Evolutionary conservation across 2,797 vertebrate genomes (phyloP).

Genomic region (Macropodus opercularis): DNA sequence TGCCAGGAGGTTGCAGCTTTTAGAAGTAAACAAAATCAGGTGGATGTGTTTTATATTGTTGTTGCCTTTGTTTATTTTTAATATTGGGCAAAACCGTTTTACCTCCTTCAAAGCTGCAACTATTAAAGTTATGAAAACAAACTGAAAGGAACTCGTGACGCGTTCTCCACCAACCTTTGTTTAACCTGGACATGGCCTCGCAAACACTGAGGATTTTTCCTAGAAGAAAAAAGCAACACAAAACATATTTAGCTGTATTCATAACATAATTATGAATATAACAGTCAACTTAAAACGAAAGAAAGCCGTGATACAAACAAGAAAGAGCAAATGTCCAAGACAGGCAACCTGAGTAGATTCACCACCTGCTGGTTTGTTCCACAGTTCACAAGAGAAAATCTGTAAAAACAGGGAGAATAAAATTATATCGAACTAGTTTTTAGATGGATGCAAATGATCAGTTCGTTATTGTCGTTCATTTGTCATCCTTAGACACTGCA

Average conservation of each 20-base stretch:
- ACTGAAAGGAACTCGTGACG: too few species aligned
- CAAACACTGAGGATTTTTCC: background rate
- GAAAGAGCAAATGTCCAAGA: slow-evolving; percentile 1
- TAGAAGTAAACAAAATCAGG: slow-evolving; percentile 18
- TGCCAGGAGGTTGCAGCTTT: background rate
- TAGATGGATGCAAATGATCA: background rate
- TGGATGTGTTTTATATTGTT: background rate
- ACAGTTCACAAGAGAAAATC: background rate
- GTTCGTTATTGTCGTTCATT: background rate
- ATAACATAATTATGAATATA: slow-evolving; percentile 35
- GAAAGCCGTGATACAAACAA: slow-evolving; percentile 36
- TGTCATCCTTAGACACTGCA: background rate
- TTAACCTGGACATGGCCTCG: background rate
- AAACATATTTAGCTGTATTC: background rate
- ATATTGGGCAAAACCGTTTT: background rate
- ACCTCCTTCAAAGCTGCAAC: background rate
- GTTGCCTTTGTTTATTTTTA: background rate
- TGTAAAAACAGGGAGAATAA: slow-evolving; percentile 1
- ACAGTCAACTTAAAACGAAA: slow-evolving; percentile 30
- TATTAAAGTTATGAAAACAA: too few species aligned
- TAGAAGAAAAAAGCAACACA: background rate
- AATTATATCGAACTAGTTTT: background rate
- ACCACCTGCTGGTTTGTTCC: background rate
- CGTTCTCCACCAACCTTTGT: background rate
- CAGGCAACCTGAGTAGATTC: background rate